Evolutionary conservation across 1,140 invertebrate species (phyloP).

Genomic region (Aphidius gifuensis): DNA sequence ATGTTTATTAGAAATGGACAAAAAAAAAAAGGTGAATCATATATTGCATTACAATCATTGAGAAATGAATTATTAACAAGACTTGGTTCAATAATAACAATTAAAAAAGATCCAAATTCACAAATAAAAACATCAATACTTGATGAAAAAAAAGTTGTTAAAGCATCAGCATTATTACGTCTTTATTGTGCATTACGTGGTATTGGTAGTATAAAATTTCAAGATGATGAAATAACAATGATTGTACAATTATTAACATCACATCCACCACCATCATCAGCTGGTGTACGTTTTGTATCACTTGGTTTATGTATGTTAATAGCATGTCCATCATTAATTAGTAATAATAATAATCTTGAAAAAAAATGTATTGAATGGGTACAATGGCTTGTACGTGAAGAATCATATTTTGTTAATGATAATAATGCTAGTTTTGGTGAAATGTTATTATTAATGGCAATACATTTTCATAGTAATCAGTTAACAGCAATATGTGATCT

Average conservation of each 20-base stretch:
- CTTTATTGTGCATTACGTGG: constrained; percentile 90
- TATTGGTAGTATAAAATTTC: constrained; percentile 89
- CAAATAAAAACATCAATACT: constrained; percentile 40
- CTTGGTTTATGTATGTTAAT: constrained; percentile 92
- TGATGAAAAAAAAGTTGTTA: constrained; percentile 69
- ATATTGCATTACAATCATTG: constrained; percentile 69
- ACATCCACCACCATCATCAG: constrained; percentile 82
- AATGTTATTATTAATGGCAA: constrained; percentile 92
- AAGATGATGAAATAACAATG: constrained; percentile 86
- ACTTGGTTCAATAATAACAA: constrained; percentile 61
- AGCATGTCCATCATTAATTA: constrained; percentile 85
- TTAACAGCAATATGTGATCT: constrained; percentile 87
- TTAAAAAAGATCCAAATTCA: constrained; percentile 53
- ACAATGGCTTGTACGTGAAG: constrained; percentile 87
- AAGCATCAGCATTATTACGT: constrained; percentile 76
- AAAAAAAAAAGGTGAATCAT: constrained; percentile 78
- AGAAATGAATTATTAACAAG: constrained; percentile 76
- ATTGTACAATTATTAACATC: constrained; percentile 84
- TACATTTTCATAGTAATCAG: constrained; percentile 95
- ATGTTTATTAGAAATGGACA: constrained; percentile 87
- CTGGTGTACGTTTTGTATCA: constrained; percentile 90
- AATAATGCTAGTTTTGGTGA: constrained; percentile 90
- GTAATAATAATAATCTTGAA: constrained; percentile 71
- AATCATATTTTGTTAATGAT: constrained; percentile 79
- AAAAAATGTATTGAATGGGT: constrained; percentile 91